Evolutionary conservation across 2,113 vertebrate genomes (phyloP).

Genomic region (Phoxinus phoxinus): DNA sequence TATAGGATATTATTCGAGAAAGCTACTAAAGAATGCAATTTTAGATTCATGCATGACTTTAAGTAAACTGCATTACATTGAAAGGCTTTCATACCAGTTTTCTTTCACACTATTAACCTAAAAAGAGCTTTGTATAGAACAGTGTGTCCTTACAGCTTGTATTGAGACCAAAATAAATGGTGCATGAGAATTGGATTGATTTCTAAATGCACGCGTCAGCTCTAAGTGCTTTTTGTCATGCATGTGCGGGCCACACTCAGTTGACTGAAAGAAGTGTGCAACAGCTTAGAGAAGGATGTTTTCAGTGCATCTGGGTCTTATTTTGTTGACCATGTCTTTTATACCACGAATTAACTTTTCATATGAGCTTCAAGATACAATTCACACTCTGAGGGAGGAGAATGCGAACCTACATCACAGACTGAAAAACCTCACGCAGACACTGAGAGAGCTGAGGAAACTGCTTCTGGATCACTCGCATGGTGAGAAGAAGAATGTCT

Average conservation of each 20-base stretch:
- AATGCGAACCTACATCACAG: conserved; percentile 69
- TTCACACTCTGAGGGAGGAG: conserved; percentile 71
- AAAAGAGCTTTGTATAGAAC: neutral
- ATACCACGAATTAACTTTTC: conserved; percentile 45
- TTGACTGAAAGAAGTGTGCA: neutral
- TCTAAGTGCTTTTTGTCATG: conserved; percentile 2
- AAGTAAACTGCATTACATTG: neutral
- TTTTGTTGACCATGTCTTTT: conserved; percentile 54
- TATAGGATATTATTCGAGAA: neutral
- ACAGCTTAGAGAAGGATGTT: conserved; percentile 15
- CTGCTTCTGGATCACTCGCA: conserved; percentile 67
- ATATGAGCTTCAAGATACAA: conserved; percentile 75
- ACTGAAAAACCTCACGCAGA: conserved; percentile 70
- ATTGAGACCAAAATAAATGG: conserved; percentile 55
- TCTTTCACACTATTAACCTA: neutral
- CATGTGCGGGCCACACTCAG: neutral
- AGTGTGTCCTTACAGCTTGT: neutral
- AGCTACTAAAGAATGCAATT: neutral
- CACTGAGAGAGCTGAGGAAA: conserved; percentile 68
- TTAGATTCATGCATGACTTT: neutral
- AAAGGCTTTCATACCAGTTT: neutral
- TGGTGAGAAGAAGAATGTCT: conserved; percentile 55
- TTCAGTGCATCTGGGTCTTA: conserved; percentile 23
- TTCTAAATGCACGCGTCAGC: conserved; percentile 38
- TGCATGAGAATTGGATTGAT: conserved; percentile 55